A percentile compares a stretch with the other conserved stretches of the same genome.
Conservation (phyloP, 2,113 vertebrate genomes). For the human region DNA sequence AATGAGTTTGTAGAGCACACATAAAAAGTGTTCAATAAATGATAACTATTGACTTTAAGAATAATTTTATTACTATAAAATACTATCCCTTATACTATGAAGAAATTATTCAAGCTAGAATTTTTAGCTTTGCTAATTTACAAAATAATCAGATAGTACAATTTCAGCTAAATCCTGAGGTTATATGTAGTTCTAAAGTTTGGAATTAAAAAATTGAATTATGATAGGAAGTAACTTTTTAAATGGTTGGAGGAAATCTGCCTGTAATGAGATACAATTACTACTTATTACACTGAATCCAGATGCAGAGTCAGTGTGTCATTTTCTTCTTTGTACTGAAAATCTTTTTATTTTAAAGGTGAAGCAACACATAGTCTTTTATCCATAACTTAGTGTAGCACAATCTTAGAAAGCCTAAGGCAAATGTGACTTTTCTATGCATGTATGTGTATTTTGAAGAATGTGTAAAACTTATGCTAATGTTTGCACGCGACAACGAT, state of each 20-base stretch:
- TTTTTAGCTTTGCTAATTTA: background rate
- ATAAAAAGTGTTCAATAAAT: background rate
- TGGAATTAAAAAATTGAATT: background rate
- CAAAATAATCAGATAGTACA: background rate
- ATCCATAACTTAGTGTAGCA: background rate
- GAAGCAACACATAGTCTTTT: background rate
- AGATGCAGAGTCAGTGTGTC: background rate
- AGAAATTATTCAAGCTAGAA: background rate
- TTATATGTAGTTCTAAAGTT: background rate
- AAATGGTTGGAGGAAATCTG: background rate
- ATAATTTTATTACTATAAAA: background rate
- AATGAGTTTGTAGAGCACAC: background rate
- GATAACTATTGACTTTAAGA: background rate
- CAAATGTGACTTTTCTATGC: background rate
- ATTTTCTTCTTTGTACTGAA: constrained; percentile 12
- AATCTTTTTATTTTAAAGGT: constrained; percentile 44
- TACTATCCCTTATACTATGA: background rate
- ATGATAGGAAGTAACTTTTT: background rate
- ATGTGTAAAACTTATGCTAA: background rate
- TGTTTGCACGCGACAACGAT: background rate
- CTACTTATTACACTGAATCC: background rate
- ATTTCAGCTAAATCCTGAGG: background rate
- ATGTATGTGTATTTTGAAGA: constrained; percentile 8
- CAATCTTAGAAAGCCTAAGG: background rate
- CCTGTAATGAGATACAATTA: background rate